Base-by-base conservation (phyloP, 2,113 vertebrate genomes). In the Gobio gobio region DNA sequence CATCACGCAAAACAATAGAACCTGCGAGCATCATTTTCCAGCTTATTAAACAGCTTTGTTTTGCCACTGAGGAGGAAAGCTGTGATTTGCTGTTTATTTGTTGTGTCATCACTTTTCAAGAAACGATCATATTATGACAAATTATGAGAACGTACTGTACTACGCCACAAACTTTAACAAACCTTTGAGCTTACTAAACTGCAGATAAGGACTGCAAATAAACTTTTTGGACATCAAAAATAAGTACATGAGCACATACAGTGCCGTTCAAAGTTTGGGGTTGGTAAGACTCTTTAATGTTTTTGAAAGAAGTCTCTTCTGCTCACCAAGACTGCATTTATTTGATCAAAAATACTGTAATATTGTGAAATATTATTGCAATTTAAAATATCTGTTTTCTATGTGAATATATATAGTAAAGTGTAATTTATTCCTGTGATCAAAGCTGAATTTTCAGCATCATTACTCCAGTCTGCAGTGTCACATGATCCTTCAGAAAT, bases 1-100 rank as follows among this genome's bases (percentile, higher is more conserved):
- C 72, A 63, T 40, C 14, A 8, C n/a, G 2, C 72, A 14, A 59
- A 83, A 85, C 63, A 56, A 61, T 73, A 72, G 40, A 83, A 47
- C 73, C 45, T 16, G 47, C 22, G 26, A 51, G 40, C 68, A 59
- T 68, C 45, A 64, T 56, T 78, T 83, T 47, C 18, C 20, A 68
- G 22, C 0, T 77, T 82, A 58, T 72, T 68, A 63, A 78, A 24
- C 12, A 6, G 80, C 5, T 56, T 85, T 81, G 72, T 76, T 47
- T 33, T 76, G 59, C 24, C 24, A 33, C 43, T 64, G 54, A 73
- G 20, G 24, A 74, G n/a, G 22, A 76, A 43, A 45, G 45, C 33
- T 49, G 36, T 82, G 10, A 72, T 45, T 56, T 47, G 54, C 68
- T 43, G 6, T 56, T 7, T 58, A n/a, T 64, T 54, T 76, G 59